Percentiles rank a stretch among this genome's conserved stretches.
phyloP scores from a whole-genome alignment of 2,797 vertebrate genomes.

The Bradypus variegatus region DNA sequence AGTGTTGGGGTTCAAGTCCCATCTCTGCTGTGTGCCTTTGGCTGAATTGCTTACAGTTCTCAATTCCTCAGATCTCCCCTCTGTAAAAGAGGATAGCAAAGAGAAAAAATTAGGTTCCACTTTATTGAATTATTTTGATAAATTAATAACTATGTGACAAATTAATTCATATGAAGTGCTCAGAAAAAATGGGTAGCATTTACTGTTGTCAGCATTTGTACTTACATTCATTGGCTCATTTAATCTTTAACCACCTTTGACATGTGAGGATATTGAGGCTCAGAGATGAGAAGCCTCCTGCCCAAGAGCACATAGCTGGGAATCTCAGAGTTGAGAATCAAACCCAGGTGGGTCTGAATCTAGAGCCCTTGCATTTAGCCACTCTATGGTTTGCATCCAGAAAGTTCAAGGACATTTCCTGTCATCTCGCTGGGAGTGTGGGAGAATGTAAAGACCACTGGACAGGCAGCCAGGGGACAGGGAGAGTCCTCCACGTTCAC shows the following conservation, averaged over 20 bases:
- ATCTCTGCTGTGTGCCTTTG: not conserved
- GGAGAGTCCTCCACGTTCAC: not conserved
- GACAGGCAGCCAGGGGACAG: not conserved
- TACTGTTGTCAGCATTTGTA: not conserved
- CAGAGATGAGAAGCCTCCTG: not conserved
- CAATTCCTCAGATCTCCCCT: not conserved
- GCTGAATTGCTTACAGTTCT: not conserved
- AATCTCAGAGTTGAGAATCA: not conserved
- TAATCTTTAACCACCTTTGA: not conserved
- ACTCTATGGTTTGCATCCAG: not conserved
- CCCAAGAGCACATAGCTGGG: not conserved
- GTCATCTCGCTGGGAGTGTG: not conserved
- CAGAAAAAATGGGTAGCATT: not conserved
- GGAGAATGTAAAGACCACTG: not conserved
- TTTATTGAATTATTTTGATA: not conserved
- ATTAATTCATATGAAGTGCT: not conserved
- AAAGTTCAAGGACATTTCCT: not conserved
- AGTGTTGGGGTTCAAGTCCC: not conserved
- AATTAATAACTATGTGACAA: not conserved
- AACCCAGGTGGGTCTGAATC: not conserved
- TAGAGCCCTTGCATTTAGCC: not conserved
- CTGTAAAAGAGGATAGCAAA: not conserved
- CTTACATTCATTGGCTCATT: not conserved
- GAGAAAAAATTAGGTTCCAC: not conserved
- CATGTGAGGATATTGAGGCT: not conserved